Evolutionary conservation across 2,113 vertebrate species (phyloP).

Genomic region (Lontra canadensis): DNA sequence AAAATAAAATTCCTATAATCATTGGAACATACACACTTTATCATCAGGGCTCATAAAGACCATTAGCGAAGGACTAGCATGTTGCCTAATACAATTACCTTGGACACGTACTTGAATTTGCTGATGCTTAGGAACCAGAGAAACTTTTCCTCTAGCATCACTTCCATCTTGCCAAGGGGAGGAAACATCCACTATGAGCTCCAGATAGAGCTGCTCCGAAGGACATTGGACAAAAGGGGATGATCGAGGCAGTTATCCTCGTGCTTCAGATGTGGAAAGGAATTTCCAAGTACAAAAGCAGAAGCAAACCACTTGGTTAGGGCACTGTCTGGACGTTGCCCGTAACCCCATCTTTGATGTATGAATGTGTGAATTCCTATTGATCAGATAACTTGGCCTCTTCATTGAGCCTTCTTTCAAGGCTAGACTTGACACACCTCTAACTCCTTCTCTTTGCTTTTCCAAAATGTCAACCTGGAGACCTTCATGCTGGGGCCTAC

Average conservation of each 20-base stretch:
- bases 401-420: background rate
- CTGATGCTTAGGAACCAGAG: slow-evolving; percentile 47
- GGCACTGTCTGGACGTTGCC: fast-evolving
- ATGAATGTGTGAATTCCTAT: background rate
- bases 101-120: slow-evolving; percentile 43
- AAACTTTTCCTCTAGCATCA: slow-evolving; percentile 16
- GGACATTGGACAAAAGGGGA: background rate
- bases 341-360: background rate
- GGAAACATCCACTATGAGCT: background rate
- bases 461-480: background rate
- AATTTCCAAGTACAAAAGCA: background rate
- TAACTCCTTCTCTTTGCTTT: background rate
- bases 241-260: background rate
- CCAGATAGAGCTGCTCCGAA: background rate
- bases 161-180: background rate
- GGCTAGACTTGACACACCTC: background rate
- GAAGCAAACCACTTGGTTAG: background rate
- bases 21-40: slow-evolving; percentile 61
- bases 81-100: slow-evolving; percentile 65
- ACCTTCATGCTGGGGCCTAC: background rate
- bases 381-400: background rate
- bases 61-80: background rate
- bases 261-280: background rate
- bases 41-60: slow-evolving; percentile 58
- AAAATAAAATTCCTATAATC: slow-evolving; percentile 79